These are phyloP conservation scores for Natrix natrix DNA, from an alignment of 2,797 vertebrate genomes.

Conservation along the genomic window DNA sequence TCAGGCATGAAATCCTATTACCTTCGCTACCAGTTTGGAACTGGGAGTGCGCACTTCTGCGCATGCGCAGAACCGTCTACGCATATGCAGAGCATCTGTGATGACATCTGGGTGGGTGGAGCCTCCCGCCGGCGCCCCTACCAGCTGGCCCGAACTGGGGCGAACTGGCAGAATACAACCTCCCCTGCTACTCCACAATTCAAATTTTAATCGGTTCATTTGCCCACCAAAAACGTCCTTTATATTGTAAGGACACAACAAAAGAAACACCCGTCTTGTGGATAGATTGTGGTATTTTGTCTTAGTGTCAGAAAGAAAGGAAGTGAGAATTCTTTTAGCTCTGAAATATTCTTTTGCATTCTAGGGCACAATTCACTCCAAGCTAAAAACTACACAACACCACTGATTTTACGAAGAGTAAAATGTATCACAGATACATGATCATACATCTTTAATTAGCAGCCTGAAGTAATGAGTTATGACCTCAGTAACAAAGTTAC, in stretches of 20 bases:
- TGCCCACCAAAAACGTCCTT: background rate
- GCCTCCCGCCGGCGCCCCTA: no score
- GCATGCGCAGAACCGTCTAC: no score
- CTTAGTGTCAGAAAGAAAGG: background rate
- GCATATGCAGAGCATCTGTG: no score
- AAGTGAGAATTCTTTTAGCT: background rate
- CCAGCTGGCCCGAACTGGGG: no score
- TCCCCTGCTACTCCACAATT: background rate
- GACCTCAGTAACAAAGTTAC: constrained; percentile 34
- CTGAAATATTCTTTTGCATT: background rate
- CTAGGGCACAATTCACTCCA: background rate
- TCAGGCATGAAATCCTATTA: no score
- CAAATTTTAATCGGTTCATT: background rate
- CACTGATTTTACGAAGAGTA: background rate
- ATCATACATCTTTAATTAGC: constrained; percentile 34
- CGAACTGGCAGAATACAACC: no score
- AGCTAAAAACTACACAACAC: background rate
- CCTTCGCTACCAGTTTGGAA: no score
- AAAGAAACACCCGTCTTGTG: background rate
- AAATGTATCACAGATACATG: constrained; percentile 24
- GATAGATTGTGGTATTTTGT: background rate
- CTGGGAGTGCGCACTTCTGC: no score
- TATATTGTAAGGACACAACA: background rate
- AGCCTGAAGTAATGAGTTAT: constrained; percentile 26
- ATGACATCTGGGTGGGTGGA: no score